Conservation (phyloP, 2,113 vertebrate species). For the Rafetus swinhoei region DNA sequence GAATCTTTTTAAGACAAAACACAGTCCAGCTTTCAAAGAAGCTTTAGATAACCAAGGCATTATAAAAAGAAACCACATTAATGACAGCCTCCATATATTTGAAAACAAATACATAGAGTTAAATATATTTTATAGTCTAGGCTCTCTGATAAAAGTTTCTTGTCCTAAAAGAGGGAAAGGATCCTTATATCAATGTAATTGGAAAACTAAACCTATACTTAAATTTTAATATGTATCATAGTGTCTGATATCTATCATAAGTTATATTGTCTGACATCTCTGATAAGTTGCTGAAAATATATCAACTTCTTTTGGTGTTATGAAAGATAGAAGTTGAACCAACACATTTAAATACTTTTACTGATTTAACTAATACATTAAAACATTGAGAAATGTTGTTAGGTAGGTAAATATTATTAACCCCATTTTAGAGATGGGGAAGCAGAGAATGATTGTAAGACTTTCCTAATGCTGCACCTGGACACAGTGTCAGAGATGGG, state of each 20-base stretch:
- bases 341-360: rapidly evolving
- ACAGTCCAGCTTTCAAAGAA: neutral
- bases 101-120: neutral
- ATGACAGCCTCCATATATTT: neutral
- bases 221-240: neutral
- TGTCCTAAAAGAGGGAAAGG: neutral
- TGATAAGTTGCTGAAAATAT: neutral
- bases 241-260: neutral
- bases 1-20: neutral
- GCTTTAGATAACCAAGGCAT: neutral
- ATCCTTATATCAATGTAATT: neutral
- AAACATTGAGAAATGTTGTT: neutral
- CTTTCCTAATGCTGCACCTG: neutral
- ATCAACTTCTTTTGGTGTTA: neutral
- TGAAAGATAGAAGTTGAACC: neutral
- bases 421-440: neutral
- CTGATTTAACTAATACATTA: neutral
- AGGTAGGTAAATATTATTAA: neutral
- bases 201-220: neutral
- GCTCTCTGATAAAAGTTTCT: neutral
- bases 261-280: neutral
- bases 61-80: conserved; percentile 30
- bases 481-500: neutral
- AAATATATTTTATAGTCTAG: neutral
- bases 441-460: neutral